A percentile compares a stretch with the other conserved stretches of the same genome.
Evolutionary conservation across 2,113 vertebrate genomes (phyloP).

Genomic region (Aptenodytes patagonicus): DNA sequence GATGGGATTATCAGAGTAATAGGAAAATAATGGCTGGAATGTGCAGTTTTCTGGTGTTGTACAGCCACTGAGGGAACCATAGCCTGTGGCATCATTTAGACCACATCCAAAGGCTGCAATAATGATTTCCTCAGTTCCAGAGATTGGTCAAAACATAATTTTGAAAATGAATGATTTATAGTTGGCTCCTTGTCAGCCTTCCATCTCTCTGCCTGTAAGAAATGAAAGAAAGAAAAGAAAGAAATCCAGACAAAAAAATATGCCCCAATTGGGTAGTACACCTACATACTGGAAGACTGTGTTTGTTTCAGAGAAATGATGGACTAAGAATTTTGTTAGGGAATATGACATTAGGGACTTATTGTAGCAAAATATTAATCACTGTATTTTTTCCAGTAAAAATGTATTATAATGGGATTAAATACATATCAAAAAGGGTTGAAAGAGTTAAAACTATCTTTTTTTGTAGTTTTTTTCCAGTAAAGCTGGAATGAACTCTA

Average conservation of each 20-base stretch:
- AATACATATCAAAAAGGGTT: background rate
- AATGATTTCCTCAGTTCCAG: background rate
- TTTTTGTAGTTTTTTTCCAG: background rate
- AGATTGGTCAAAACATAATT: background rate
- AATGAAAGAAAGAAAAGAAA: background rate
- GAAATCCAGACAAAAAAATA: background rate
- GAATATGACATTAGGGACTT: background rate
- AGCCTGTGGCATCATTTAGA: background rate
- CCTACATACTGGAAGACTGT: background rate
- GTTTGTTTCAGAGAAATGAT: background rate
- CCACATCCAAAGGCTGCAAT: background rate
- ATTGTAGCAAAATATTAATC: background rate
- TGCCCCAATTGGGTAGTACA: background rate
- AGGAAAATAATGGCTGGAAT: background rate
- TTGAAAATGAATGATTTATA: background rate
- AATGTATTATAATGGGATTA: background rate
- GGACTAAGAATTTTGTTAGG: background rate
- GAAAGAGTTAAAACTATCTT: background rate
- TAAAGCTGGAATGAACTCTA: background rate
- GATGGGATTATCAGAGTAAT: background rate
- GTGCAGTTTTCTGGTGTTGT: background rate
- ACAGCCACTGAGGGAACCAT: background rate
- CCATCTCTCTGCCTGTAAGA: background rate
- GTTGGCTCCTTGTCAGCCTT: background rate
- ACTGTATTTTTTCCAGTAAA: background rate